Evolutionary conservation across 2,888 invertebrate genomes (phyloP), one percentile per base, ranked within the genome.

Genomic region (Luffia ferchaultella): DNA sequence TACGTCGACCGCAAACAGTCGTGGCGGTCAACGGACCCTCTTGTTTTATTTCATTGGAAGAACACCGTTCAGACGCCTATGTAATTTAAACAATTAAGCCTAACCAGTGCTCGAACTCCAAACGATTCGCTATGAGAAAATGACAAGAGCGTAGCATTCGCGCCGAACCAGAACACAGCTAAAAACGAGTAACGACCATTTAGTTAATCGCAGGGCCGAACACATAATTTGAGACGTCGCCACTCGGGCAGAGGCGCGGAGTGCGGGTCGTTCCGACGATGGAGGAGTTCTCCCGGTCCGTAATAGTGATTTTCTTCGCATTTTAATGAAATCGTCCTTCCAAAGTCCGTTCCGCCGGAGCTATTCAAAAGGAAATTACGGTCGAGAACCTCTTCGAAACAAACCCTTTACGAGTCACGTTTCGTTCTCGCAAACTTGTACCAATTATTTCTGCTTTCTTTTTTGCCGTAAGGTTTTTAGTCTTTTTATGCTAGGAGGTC

Each of bases 331-430:
- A 75, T 75, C 71, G 73, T 72, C 74, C 73, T 76, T 74, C 66
- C 64, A 66, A 62, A 64, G 65, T 68, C 64, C 67, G 68, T 66
- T 70, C 62, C 65, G 73, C 70, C 64, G 69, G 65, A 70, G 73
- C 71, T 66, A 71, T 76, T 76, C 73, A 73, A 74, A 76, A 74
- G 75, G 76, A 78, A 78, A 80, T 78, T 77, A 76, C 70, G 73
- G 72, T 69, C 62, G 62, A 73, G 75, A 73, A 68, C 65, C 70
- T 77, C 67, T 68, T 72, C 67, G 71, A 72, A 73, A 74, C 73
- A 76, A 80, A 72, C 73, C 76, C 77, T 76, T 79, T 76, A 70
- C 63, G 64, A 77, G 75, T 76, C 76, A 76, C 73, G 76, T 74
- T 77, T 66, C 70, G 67, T 67, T 75, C 70, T 75, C 60, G 70